Conservation (phyloP, 2,113 vertebrate species). For the Megaleporinus macrocephalus region DNA sequence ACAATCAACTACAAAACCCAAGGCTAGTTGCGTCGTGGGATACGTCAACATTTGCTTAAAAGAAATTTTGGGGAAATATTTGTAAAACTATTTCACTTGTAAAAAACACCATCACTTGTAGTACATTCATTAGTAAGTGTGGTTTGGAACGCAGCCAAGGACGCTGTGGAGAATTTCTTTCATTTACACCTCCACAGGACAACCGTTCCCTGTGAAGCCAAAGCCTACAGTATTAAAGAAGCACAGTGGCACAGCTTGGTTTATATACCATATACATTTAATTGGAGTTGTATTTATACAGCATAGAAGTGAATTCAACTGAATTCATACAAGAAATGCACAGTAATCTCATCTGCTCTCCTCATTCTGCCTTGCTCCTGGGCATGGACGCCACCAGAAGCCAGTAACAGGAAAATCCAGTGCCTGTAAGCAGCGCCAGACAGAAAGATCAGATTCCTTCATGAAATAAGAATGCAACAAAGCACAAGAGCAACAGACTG, state of each 20-base stretch:
- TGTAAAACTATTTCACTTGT: too few species aligned
- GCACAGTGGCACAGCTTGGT: background rate
- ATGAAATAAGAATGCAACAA: background rate
- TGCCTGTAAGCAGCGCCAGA: slow-evolving; percentile 62
- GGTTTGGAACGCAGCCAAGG: background rate
- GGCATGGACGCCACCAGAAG: slow-evolving; percentile 71
- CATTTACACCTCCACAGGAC: background rate
- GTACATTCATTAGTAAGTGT: background rate
- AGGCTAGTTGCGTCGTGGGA: too few species aligned
- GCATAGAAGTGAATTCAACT: slow-evolving; percentile 30
- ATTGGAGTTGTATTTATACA: slow-evolving; percentile 32
- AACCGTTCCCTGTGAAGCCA: too few species aligned
- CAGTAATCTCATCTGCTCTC: background rate
- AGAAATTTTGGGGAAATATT: too few species aligned
- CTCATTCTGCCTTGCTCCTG: slow-evolving; percentile 59
- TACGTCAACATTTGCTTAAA: too few species aligned
- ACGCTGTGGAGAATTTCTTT: too few species aligned
- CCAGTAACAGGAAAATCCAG: slow-evolving; percentile 71
- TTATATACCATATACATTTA: slow-evolving; percentile 18
- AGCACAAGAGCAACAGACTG: background rate
- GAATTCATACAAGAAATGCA: slow-evolving; percentile 23
- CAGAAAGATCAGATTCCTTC: background rate
- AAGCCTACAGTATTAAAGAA: background rate
- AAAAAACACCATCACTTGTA: too few species aligned
- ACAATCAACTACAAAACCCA: too few species aligned